Base-by-base conservation (phyloP, 1,140 invertebrate genomes). In the Anadara kagoshimensis region DNA sequence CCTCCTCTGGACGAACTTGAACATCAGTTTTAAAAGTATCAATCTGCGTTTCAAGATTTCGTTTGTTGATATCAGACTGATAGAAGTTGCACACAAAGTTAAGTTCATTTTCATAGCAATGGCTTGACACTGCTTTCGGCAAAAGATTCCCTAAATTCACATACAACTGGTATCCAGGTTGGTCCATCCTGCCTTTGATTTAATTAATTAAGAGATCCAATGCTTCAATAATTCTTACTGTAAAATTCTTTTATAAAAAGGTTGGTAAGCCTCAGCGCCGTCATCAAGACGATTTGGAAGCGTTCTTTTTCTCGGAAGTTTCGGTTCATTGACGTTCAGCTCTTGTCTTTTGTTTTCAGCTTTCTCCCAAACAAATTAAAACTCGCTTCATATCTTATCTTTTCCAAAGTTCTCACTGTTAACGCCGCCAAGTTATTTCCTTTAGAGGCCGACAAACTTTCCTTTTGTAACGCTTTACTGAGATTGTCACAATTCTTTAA, bases 401-500 rank as follows among this genome's bases (percentile, higher is more conserved):
- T 12, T n/a, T 51, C 5, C 44, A 69, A 20, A 18, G 68, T 54
- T 53, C 51, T 61, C 14, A 69, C 56, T 49, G 57, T 69, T 12
- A 47, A 41, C 0, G 7, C 47, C 12, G 57, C 44, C 16, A 54
- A 54, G 18, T 14, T 47, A 14, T 70, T 54, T 4, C 68, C 22
- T 41, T 54, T 36, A 20, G 59, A 45, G 10, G 68, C 59, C 10
- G 58, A 53, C 8, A 45, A 24, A 43, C 49, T 47, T 59, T 44
- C 49, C 24, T 36, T 44, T 49, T 63, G 49, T 12, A 70, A 22
- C 24, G 36, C 36, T 41, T 18, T 56, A 41, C 59, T 70, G 36
- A 63, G 56, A 22, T 63, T 70, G 44, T 70, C 59, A 26, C 57
- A 47, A 20, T 70, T 62, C 53, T 29, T 62, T 18, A 63, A 16